Evolutionary conservation across 92 coral and sea anemone species (phyloP).

Genomic region (Epizoanthus illoricatus): DNA sequence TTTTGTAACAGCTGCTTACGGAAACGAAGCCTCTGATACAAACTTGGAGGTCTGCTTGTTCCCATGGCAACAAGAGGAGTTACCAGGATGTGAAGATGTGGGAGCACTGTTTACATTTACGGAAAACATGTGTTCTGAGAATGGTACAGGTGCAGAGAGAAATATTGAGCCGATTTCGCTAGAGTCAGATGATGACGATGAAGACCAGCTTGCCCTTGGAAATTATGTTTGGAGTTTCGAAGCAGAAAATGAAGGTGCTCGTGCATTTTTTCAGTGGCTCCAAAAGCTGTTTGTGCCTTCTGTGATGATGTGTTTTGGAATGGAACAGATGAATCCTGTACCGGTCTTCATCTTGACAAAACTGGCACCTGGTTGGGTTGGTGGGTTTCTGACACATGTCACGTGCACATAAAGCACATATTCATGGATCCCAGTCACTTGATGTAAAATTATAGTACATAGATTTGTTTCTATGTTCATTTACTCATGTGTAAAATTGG

Average conservation of each 20-base stretch:
- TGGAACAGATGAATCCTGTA: background rate
- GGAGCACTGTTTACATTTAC: constrained; percentile 38
- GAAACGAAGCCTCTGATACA: constrained; percentile 37
- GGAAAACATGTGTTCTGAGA: constrained; percentile 33
- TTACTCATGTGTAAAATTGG: too few species aligned
- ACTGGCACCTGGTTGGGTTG: constrained; percentile 53
- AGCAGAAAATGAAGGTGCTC: background rate
- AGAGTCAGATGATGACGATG: background rate
- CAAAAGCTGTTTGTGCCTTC: constrained; percentile 44
- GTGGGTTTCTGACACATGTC: constrained; percentile 45
- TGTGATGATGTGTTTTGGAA: constrained; percentile 44
- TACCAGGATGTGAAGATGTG: constrained; percentile 44
- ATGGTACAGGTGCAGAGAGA: background rate
- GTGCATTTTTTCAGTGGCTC: constrained; percentile 47
- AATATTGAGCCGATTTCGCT: background rate
- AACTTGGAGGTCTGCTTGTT: constrained; percentile 38
- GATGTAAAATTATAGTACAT: too few species aligned
- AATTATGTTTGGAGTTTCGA: background rate
- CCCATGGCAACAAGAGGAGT: constrained; percentile 49
- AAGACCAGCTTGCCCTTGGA: background rate
- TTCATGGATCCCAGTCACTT: too few species aligned
- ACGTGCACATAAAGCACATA: background rate
- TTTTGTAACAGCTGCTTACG: constrained; percentile 26
- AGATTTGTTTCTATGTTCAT: too few species aligned
- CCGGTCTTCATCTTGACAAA: too few species aligned